These are phyloP conservation scores for Phalacrocorax brasilianus DNA, from an alignment of 2,113 vertebrate species.

Conservation along the genomic window DNA sequence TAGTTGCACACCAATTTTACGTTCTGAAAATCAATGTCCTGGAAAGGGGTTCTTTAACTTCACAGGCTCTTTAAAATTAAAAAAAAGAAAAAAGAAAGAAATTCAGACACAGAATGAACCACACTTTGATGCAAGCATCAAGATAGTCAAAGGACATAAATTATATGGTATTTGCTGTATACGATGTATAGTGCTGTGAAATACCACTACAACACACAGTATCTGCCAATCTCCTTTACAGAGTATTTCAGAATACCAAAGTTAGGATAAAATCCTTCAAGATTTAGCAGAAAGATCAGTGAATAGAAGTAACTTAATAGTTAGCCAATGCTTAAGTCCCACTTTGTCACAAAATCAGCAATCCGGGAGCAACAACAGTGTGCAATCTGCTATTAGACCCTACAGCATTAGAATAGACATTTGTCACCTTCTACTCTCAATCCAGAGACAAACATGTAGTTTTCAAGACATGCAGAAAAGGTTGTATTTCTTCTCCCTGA, in stretches of 20 bases:
- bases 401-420: background rate
- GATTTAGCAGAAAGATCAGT: background rate
- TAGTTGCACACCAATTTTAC: background rate
- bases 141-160: background rate
- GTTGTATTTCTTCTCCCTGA: background rate
- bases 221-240: background rate
- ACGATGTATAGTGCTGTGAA: background rate
- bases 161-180: background rate
- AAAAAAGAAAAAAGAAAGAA: background rate
- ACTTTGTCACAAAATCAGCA: background rate
- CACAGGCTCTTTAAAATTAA: background rate
- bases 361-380: background rate
- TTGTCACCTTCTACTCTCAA: background rate
- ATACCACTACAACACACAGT: background rate
- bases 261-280: background rate
- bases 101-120: background rate
- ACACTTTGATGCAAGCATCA: background rate
- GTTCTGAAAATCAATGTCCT: background rate
- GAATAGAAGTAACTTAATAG: background rate
- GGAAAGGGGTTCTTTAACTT: background rate
- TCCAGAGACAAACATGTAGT: background rate
- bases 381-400: background rate
- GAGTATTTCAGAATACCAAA: background rate
- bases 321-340: background rate
- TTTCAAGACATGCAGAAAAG: background rate